These are phyloP conservation scores for Drosophila bocqueti DNA, from an alignment of 1,140 invertebrate genomes.

Conservation along the genomic window DNA sequence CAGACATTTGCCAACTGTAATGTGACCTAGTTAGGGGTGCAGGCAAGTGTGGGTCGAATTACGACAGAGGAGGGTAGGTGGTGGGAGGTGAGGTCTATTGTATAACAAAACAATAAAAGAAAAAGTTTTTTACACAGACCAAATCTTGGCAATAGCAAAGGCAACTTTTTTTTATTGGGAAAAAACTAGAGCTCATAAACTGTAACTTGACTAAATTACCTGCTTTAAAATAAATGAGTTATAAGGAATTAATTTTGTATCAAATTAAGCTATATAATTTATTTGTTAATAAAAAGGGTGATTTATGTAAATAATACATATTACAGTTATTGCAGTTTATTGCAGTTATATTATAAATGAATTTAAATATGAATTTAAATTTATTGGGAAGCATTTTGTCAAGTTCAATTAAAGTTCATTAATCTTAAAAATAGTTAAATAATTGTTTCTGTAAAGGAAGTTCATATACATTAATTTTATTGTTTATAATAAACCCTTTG, in stretches of 20 bases:
- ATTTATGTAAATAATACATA: background rate
- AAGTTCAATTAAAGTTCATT: background rate
- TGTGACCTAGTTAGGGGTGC: slow-evolving; percentile 39
- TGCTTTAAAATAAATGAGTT: background rate
- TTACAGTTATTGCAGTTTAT: no score
- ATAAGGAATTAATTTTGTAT: background rate
- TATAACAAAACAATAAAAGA: slow-evolving; percentile 20
- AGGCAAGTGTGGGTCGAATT: slow-evolving; percentile 27
- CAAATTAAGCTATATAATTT: background rate
- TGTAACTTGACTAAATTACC: slow-evolving; percentile 1
- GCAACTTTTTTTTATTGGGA: slow-evolving; percentile 3
- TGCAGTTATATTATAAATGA: background rate
- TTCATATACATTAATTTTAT: no score
- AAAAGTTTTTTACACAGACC: slow-evolving; percentile 18
- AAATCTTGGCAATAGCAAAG: background rate
- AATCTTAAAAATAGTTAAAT: no score
- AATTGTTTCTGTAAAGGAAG: no score
- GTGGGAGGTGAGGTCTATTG: background rate
- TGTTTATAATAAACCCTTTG: no score
- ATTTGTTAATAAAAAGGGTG: background rate
- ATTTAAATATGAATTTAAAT: background rate
- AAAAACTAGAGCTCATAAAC: background rate
- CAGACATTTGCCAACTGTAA: slow-evolving; percentile 48
- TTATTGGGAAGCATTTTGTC: background rate
- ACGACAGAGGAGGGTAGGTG: background rate